These are phyloP conservation scores for Anguilla obscura DNA, from an alignment of 2,797 vertebrate species.

Conservation along the genomic window DNA sequence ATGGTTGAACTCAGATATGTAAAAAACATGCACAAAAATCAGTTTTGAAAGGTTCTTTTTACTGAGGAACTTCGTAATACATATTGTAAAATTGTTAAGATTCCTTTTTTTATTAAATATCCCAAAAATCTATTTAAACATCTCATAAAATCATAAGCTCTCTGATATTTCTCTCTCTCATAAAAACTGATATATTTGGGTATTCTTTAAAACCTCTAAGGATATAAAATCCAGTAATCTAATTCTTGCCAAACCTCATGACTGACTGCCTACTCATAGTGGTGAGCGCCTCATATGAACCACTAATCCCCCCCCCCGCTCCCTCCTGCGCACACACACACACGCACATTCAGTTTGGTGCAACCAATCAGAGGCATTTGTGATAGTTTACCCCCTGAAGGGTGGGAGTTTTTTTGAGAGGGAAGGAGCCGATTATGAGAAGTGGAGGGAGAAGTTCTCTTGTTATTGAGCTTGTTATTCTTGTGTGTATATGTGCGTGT, in stretches of 20 bases:
- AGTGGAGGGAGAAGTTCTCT: neutral
- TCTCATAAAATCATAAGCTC: conserved; percentile 38
- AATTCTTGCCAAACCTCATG: conserved; percentile 43
- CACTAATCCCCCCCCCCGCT: too few species aligned
- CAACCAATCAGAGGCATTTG: too few species aligned
- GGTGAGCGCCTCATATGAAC: neutral
- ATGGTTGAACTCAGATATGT: neutral
- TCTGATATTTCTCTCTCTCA: conserved; percentile 29
- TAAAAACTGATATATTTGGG: conserved; percentile 31
- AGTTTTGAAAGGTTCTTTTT: conserved; percentile 51
- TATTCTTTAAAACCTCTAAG: conserved; percentile 39
- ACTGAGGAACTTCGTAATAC: conserved; percentile 51
- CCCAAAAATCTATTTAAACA: conserved; percentile 30
- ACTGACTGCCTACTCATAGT: conserved; percentile 29
- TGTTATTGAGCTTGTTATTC: conserved; percentile 30
- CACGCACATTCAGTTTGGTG: neutral
- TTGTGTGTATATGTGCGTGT: conserved; percentile 27
- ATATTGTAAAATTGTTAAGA: conserved; percentile 44
- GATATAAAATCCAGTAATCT: conserved; percentile 52
- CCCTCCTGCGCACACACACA: neutral
- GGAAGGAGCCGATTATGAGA: neutral
- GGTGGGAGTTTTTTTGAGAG: neutral
- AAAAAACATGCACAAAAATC: conserved; percentile 31
- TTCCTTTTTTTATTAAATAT: conserved; percentile 36
- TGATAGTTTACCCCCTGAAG: neutral